A percentile compares a stretch with the other conserved stretches of the same genome.
phyloP scores from a whole-genome alignment of 2,113 vertebrate genomes.

The Strix aluco region DNA sequence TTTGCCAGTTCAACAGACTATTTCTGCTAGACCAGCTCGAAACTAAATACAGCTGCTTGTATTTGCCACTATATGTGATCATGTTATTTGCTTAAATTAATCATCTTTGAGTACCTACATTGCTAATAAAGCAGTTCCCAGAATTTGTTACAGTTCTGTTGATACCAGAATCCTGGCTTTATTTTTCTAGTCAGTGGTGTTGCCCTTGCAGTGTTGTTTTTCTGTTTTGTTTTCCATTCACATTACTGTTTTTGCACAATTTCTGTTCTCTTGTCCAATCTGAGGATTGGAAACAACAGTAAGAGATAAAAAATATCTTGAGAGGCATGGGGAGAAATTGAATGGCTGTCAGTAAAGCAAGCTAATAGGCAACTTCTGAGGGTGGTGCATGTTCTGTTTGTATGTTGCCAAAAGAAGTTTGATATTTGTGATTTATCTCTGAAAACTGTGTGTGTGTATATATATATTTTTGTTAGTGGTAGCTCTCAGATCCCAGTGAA shows the following conservation, averaged over 20 bases:
- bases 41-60: not conserved
- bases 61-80: not conserved
- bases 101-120: not conserved
- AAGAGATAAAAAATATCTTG: not conserved
- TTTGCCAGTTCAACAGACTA: not conserved
- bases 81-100: not conserved
- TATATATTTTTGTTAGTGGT: not conserved
- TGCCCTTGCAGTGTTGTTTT: not conserved
- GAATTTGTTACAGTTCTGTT: not conserved
- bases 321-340: not conserved
- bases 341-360: not conserved
- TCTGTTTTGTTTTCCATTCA: not conserved
- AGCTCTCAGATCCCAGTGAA: not conserved
- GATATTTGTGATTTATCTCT: not conserved
- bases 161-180: not conserved
- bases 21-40: not conserved
- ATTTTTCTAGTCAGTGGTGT: not conserved
- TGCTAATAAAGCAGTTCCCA: not conserved
- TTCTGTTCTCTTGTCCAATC: not conserved
- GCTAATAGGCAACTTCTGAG: not conserved
- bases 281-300: not conserved
- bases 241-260: accelerated
- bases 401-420: not conserved
- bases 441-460: not conserved
- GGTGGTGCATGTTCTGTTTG: not conserved